phyloP scores from a whole-genome alignment of 2,888 invertebrate genomes.

The Drosophila peninsularis region DNA sequence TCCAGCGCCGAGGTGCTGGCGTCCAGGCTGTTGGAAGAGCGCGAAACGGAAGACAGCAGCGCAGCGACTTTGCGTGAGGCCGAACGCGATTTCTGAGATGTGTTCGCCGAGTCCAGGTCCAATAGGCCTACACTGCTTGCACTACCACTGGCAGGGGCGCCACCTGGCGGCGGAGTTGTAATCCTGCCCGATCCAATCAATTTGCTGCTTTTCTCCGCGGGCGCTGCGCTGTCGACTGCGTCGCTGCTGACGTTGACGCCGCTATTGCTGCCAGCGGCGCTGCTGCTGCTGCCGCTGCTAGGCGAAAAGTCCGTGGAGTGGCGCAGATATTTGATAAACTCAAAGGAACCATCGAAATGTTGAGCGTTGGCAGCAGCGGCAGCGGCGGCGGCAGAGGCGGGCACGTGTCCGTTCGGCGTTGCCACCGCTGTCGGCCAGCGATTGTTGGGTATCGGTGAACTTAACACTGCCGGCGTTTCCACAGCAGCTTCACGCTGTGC shows the following conservation, averaged over 20 bases:
- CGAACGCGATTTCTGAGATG: slow-evolving; percentile 81
- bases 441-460: slow-evolving; percentile 60
- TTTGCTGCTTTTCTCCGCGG: slow-evolving; percentile 48
- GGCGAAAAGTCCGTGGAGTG: slow-evolving; percentile 82
- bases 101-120: slow-evolving; percentile 82
- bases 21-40: slow-evolving; percentile 76
- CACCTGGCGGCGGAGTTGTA: slow-evolving; percentile 55
- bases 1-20: slow-evolving; percentile 79
- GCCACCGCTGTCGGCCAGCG: slow-evolving; percentile 77
- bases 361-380: slow-evolving; percentile 55
- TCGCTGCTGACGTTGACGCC: slow-evolving; percentile 9
- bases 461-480: slow-evolving; percentile 36
- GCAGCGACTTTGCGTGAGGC: slow-evolving; percentile 81
- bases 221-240: slow-evolving; percentile 32
- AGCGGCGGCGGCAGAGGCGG: slow-evolving; percentile 34
- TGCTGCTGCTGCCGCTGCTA: slow-evolving; percentile 33
- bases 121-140: slow-evolving; percentile 66
- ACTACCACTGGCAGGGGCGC: slow-evolving; percentile 32
- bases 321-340: slow-evolving; percentile 84
- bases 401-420: slow-evolving; percentile 64
- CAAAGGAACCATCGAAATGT: slow-evolving; percentile 84
- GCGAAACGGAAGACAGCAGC: slow-evolving; percentile 77
- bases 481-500: slow-evolving; percentile 38
- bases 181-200: slow-evolving; percentile 33
- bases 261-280: slow-evolving; percentile 6